Evolutionary conservation across 2,113 vertebrate species (phyloP), one percentile per base, ranked within the genome.

Genomic region (Psittacus erithacus): DNA sequence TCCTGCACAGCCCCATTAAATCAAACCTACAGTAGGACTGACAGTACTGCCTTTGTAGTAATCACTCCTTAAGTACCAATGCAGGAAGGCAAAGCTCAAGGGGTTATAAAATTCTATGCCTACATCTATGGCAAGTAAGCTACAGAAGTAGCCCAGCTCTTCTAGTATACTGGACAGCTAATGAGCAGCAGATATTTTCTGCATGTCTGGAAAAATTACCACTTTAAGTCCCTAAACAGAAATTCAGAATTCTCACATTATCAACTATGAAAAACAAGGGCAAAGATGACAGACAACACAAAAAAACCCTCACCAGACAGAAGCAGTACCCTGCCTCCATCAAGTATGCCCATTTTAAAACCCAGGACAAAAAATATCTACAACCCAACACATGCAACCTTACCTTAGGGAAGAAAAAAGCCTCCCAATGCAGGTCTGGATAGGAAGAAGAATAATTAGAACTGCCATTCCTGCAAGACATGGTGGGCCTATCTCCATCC

Each of bases 371-470:
- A 74, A 96, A 82, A 76, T 0, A 82, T 7, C 7, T 62, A 55
- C 11, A 65, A 41, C 3, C 7, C 27, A 62, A 84, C 47, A 77
- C 1, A 1, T 18, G 10, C 1, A 9, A 55, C 88, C 96, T 97
- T 98, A 99, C 99, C 99, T 98, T 77, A 99, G 98, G 25, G 98
- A 98, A 2, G 99, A 99, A 96, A 99, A 99, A 75, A 99, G 93
- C 60, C 98, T 98, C 33, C 99, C 99, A 28, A 99, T 97, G 86
- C 99, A 94, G 49, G 98, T 99, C 74, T 99, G 99, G 71, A 98
- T 43, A 33, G 99, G 99, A 98, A 99, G 98, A 60, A 99, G 98
- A 76, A 99, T 98, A 86, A 99, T 73, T 1, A 99, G 97, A 52
- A 99, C 97, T 9, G 96, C 98, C 98, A 99, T 99, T 50, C 99